These are phyloP conservation scores for Oikopleura vanhoeffeni DNA, from an alignment of 23 tunicate genomes.

Conservation along the genomic window DNA sequence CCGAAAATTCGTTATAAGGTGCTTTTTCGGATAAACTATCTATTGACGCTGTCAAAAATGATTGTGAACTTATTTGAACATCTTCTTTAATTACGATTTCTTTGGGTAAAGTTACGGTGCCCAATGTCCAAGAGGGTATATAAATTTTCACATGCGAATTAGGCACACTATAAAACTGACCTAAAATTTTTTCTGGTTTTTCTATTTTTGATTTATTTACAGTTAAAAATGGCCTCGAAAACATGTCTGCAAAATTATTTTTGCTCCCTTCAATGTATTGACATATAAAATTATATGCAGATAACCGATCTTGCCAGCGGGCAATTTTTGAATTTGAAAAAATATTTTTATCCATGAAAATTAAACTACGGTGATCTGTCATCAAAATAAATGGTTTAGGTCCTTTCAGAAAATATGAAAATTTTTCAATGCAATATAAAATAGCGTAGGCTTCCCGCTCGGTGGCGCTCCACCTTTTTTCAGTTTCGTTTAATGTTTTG, in stretches of 20 bases:
- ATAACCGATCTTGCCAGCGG: background rate
- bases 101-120: too few relatives aligned
- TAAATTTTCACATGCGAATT: background rate
- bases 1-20: background rate
- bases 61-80: background rate
- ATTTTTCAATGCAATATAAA: background rate
- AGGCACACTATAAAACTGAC: background rate
- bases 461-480: background rate
- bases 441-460: slow-evolving; percentile 17
- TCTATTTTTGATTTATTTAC: too few relatives aligned
- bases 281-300: background rate
- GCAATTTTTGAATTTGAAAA: background rate
- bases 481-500: background rate
- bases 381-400: background rate
- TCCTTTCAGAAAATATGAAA: background rate
- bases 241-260: background rate
- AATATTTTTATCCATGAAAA: background rate
- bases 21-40: background rate
- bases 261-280: background rate
- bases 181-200: too few relatives aligned
- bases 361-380: background rate
- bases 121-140: background rate
- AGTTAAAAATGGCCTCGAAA: too few relatives aligned
- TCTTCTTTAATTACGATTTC: too few relatives aligned
- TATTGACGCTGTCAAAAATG: background rate